Base-by-base conservation (phyloP, 2,888 invertebrate species). In the Theretra japonica region DNA sequence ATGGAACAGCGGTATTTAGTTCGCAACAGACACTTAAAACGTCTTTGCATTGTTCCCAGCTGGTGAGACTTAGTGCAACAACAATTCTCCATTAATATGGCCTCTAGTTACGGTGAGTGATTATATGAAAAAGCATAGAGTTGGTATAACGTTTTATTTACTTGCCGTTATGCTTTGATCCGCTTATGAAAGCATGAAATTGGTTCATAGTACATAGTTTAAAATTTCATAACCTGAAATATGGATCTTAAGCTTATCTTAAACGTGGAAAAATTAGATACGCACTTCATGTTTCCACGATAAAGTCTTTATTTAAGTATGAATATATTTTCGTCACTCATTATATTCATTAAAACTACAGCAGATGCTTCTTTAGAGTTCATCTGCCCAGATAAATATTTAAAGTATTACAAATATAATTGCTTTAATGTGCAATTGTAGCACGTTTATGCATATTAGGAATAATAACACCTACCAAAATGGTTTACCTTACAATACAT, bases 41-140 rank as follows among this genome's bases (percentile, higher is more conserved):
- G 23, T 48, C 65, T 65, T 17, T 65, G 41, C 65, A 65, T 65
- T 65, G 65, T 65, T 65, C 41, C 41, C 41, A 41, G 65, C 28
- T 65, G 21, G 48, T 65, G 65, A 65, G 65, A 65, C 65, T 53
- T 65, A 41, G 70, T 70, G 33, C 75, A 78, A 88, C 88, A 88
- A 79, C 83, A 82, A 81, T 87, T 86, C 86, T 86, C 87, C 88
- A 72, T 70, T 65, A 72, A 53, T n/a, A 69, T 33, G 25, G 41
- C 21, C 25, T 62, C 62, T 41, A 69, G 65, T 65, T 50, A 65
- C 65, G 62, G 56, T 57, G 77, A 71, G 56, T 77, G 82, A 80
- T 79, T 80, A 85, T 88, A 88, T 86, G 88, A 90, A 89, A 85
- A 81, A 79, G 80, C 75, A 74, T 81, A 77, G 75, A 70, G 74